Conservation (phyloP, 2,888 invertebrate genomes). For the Linnaemya vulpina region DNA sequence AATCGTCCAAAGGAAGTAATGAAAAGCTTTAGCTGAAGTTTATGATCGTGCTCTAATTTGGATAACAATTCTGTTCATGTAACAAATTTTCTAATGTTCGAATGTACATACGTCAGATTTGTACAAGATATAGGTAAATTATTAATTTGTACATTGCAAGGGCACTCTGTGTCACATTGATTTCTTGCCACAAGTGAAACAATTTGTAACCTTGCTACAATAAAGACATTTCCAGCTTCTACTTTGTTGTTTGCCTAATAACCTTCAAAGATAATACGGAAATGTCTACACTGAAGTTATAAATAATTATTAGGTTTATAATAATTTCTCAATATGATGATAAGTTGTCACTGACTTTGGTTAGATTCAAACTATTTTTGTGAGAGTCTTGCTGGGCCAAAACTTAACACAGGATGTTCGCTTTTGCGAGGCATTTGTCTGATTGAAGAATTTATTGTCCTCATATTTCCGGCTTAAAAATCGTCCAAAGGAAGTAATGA, state of each 20-base stretch:
- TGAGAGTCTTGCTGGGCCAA: constrained; percentile 73
- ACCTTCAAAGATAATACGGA: constrained; percentile 65
- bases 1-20: constrained; percentile 65
- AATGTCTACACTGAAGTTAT: constrained; percentile 26
- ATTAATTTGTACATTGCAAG: constrained; percentile 26
- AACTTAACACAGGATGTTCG: constrained; percentile 75
- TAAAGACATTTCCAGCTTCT: constrained; percentile 37
- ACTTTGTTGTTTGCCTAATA: constrained; percentile 7
- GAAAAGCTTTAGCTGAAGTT: constrained; percentile 67
- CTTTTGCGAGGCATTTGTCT: constrained; percentile 75
- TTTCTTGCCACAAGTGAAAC: constrained; percentile 55
- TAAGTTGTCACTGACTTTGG: constrained; percentile 78
- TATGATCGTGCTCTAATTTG: constrained; percentile 60
- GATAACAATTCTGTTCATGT: constrained; percentile 53
- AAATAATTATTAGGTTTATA: not conserved
- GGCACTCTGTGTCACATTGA: constrained; percentile 77
- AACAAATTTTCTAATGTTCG: not conserved
- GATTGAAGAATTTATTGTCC: constrained; percentile 67
- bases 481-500: constrained; percentile 66
- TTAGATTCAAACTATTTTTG: constrained; percentile 80
- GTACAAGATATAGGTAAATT: not conserved
- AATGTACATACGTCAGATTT: not conserved
- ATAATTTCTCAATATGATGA: constrained; percentile 76
- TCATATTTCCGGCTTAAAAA: constrained; percentile 54
- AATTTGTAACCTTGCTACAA: constrained; percentile 74